A percentile compares a stretch with the other conserved stretches of the same genome.
These are phyloP conservation scores for Drosophila sechellia DNA, from an alignment of 1,140 invertebrate genomes.

Conservation along the genomic window DNA sequence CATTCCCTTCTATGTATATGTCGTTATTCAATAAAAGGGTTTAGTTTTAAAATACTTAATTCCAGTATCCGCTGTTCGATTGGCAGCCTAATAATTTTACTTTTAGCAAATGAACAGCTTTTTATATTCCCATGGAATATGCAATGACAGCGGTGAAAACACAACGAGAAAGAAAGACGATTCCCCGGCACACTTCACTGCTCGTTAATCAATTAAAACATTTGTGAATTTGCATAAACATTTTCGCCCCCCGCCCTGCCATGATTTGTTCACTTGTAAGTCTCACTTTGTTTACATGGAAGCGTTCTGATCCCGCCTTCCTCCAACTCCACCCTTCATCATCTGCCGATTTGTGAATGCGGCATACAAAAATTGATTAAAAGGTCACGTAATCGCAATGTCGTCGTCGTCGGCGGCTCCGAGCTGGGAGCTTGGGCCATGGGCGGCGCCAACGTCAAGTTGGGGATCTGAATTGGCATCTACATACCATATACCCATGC, in stretches of 20 bases:
- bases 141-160: slow-evolving; percentile 22
- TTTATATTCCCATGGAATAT: slow-evolving; percentile 24
- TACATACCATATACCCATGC: background rate
- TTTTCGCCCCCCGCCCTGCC: slow-evolving; percentile 39
- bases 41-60: background rate
- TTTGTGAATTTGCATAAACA: slow-evolving; percentile 71
- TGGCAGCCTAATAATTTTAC: slow-evolving; percentile 12
- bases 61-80: background rate
- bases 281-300: slow-evolving; percentile 54
- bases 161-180: background rate
- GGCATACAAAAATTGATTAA: slow-evolving; percentile 73
- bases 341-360: slow-evolving; percentile 43
- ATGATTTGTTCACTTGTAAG: slow-evolving; percentile 62
- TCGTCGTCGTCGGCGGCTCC: slow-evolving; percentile 15
- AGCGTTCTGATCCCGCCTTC: background rate
- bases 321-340: background rate
- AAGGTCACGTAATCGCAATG: slow-evolving; percentile 73
- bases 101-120: slow-evolving; percentile 19
- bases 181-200: slow-evolving; percentile 50
- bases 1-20: background rate
- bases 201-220: slow-evolving; percentile 69
- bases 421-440: slow-evolving; percentile 21
- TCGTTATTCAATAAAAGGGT: background rate
- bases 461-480: slow-evolving; percentile 19
- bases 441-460: slow-evolving; percentile 51